phyloP scores from a whole-genome alignment of 2,888 invertebrate species.

The Syrista parreyssii region DNA sequence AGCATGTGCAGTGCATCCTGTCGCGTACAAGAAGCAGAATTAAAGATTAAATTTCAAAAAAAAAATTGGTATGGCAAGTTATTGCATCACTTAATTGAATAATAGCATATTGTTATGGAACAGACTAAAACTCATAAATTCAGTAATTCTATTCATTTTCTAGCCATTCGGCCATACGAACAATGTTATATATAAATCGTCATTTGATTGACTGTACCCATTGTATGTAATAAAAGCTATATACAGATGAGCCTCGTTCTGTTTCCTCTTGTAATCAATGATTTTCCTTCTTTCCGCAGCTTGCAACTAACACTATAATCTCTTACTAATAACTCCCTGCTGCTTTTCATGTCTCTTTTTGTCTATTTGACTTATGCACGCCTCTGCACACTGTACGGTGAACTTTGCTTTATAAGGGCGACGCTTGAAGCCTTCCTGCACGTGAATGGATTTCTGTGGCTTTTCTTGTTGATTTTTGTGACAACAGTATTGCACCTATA shows the following conservation, averaged over 20 bases:
- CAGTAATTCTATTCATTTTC: not conserved
- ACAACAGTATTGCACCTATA: not conserved
- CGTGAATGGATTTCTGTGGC: not conserved
- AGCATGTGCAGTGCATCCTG: slow-evolving; percentile 6
- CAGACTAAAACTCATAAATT: not conserved
- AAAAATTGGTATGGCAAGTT: not conserved
- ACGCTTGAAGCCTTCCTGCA: not conserved
- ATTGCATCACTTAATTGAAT: not conserved
- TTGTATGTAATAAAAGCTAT: slow-evolving; percentile 52
- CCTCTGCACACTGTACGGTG: not conserved
- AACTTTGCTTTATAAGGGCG: not conserved
- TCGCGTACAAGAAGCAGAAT: not conserved
- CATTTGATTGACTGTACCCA: slow-evolving; percentile 26
- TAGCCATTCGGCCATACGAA: not conserved
- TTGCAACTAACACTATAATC: slow-evolving; percentile 60
- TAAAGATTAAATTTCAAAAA: too few species aligned
- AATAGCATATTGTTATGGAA: not conserved
- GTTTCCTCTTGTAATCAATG: slow-evolving; percentile 43
- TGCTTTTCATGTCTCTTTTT: slow-evolving; percentile 10
- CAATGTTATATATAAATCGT: not conserved
- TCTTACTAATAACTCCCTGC: slow-evolving; percentile 50
- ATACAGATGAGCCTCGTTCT: slow-evolving; percentile 45
- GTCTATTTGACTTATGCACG: not conserved
- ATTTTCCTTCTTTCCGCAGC: slow-evolving; percentile 49
- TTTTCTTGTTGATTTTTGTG: not conserved